These are phyloP conservation scores for Drosophila paranaensis DNA, from an alignment of 2,888 invertebrate species.

Conservation along the genomic window DNA sequence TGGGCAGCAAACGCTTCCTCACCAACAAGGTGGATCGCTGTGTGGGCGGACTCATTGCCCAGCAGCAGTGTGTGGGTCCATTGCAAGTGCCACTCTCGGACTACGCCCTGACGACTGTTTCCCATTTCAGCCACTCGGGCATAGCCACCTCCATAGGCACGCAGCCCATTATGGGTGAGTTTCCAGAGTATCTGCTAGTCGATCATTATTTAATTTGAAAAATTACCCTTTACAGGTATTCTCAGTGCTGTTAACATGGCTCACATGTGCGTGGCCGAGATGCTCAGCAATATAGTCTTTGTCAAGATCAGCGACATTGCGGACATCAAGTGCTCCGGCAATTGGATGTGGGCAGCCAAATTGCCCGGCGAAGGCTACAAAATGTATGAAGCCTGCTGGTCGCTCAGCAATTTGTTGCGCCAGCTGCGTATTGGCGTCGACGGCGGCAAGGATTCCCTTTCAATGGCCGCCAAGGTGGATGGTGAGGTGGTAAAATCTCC, in stretches of 20 bases:
- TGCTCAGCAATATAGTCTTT: constrained; percentile 95
- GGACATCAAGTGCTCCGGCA: constrained; percentile 99
- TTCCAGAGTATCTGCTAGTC: not conserved
- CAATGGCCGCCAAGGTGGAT: constrained; percentile 96
- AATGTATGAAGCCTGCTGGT: constrained; percentile 93
- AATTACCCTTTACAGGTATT: constrained; percentile 50
- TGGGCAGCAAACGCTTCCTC: constrained; percentile 97
- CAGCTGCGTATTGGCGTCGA: constrained; percentile 94
- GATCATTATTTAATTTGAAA: not conserved
- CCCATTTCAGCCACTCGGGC: constrained; percentile 93
- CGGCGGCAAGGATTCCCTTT: constrained; percentile 98
- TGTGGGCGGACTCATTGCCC: constrained; percentile 97
- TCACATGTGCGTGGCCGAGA: constrained; percentile 97
- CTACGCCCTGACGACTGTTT: constrained; percentile 95
- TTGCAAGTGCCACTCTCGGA: constrained; percentile 98
- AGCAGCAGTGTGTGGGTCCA: constrained; percentile 99
- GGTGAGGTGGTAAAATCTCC: constrained; percentile 90
- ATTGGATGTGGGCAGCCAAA: constrained; percentile 99
- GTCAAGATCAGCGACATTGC: constrained; percentile 88
- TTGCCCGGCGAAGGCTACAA: constrained; percentile 95
- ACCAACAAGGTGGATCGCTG: constrained; percentile 98
- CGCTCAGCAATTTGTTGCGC: constrained; percentile 94
- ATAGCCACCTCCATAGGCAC: constrained; percentile 98
- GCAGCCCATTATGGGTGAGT: constrained; percentile 94
- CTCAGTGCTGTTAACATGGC: constrained; percentile 94